phyloP scores from a whole-genome alignment of 2,888 invertebrate species.

The Catocala nupta region DNA sequence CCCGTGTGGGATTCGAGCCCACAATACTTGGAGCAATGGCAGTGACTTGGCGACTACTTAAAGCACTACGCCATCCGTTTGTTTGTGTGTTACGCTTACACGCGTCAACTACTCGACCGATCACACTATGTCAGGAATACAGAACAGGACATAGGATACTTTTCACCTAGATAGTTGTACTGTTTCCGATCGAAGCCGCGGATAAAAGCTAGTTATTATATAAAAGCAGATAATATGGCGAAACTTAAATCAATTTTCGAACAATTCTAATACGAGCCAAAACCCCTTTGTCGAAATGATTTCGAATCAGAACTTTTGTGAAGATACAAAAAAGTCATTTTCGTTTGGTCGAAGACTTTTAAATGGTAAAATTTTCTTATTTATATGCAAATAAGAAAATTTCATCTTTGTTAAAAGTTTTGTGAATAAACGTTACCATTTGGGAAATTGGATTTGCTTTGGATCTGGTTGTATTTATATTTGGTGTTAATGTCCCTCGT shows the following conservation, averaged over 20 bases:
- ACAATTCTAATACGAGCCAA: slow-evolving; percentile 9
- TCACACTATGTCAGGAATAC: too few species aligned
- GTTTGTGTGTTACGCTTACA: too few species aligned
- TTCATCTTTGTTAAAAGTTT: slow-evolving; percentile 40
- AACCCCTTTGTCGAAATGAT: slow-evolving; percentile 23
- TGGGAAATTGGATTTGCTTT: slow-evolving; percentile 21
- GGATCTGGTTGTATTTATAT: background rate
- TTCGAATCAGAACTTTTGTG: slow-evolving; percentile 34
- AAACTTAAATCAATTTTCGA: slow-evolving; percentile 18
- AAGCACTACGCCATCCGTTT: too few species aligned
- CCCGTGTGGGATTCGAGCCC: too few species aligned
- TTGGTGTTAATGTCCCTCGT: too few species aligned
- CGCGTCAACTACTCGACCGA: too few species aligned
- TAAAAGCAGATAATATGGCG: background rate
- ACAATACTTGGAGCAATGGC: too few species aligned
- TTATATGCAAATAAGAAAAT: slow-evolving; percentile 56
- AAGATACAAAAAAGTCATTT: slow-evolving; percentile 39
- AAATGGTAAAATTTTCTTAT: slow-evolving; percentile 24
- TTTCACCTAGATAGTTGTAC: too few species aligned
- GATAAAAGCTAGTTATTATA: too few species aligned
- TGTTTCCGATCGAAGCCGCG: too few species aligned
- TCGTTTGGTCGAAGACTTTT: slow-evolving; percentile 32
- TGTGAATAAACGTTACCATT: slow-evolving; percentile 24
- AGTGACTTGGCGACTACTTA: too few species aligned
- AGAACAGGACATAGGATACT: too few species aligned